A percentile compares a stretch with the other conserved stretches of the same genome.
Conservation (phyloP, 2,888 invertebrate species). For the Neoascia interrupta region DNA sequence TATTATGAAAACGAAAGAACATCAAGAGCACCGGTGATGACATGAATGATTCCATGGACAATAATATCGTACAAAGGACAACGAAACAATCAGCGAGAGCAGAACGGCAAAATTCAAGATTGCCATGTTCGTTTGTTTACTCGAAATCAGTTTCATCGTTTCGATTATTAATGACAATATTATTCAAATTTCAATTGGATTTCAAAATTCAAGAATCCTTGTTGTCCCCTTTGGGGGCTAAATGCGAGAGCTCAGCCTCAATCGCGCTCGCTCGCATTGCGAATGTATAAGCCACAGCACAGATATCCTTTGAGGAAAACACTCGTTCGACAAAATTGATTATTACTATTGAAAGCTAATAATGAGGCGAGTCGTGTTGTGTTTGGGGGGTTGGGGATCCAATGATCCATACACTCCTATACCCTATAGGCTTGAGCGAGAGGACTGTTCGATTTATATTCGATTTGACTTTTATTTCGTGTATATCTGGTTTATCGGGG, state of each 20-base stretch:
- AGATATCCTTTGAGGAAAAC: constrained; percentile 44
- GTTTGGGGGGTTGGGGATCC: background rate
- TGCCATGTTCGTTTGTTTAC: constrained; percentile 62
- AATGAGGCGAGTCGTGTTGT: constrained; percentile 13
- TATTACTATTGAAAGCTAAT: constrained; percentile 58
- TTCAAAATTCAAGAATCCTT: constrained; percentile 47
- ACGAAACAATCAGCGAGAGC: constrained; percentile 36
- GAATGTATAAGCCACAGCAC: constrained; percentile 5
- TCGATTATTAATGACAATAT: constrained; percentile 68
- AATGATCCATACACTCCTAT: no score
- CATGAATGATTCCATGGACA: constrained; percentile 35
- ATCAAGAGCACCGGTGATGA: constrained; percentile 21
- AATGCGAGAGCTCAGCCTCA: no score
- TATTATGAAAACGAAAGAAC: constrained; percentile 4
- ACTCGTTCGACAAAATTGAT: constrained; percentile 36
- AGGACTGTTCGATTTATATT: constrained; percentile 55
- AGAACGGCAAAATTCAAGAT: constrained; percentile 17
- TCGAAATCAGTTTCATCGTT: constrained; percentile 62
- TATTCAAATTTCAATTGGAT: constrained; percentile 66
- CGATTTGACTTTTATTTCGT: constrained; percentile 35
- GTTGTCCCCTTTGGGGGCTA: background rate
- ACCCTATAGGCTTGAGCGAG: background rate
- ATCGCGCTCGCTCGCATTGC: background rate
- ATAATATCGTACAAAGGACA: constrained; percentile 13
- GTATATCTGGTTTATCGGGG: constrained; percentile 46